Evolutionary conservation across 1,140 invertebrate species (phyloP), one percentile per base, ranked within the genome.

Genomic region (Lucilia cuprina): DNA sequence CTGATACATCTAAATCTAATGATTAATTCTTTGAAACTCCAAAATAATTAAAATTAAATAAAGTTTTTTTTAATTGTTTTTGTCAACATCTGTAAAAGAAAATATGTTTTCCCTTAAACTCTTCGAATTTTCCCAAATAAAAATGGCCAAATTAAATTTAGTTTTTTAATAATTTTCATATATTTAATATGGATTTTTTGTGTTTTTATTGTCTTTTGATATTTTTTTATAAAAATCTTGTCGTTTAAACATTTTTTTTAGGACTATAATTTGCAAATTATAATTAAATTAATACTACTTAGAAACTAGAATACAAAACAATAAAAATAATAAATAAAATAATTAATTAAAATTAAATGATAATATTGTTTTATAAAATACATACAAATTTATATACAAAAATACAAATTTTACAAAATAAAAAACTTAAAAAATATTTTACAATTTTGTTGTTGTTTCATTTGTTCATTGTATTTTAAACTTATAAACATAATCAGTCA

Each of bases 401-500:
- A 19, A 41, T 41, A 80, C 41, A 80, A 80, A 80, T 80, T 35
- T 35, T 50, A 80, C 74, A 80, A 19, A 80, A n/a, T 50, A 13
- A 21, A 80, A 30, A 30, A 30, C 25, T 19, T 17, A 47, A 78
- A 78, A 80, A 41, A 41, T 80, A 25, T 50, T 50, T 80, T 50
- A 80, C 41, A 49, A 80, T 49, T 70, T 50, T 17, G 19, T 49
- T 21, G 3, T 70, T n/a, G 35, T 21, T 80, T n/a, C 10, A 80
- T 41, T 41, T 77, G 5, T 77, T 35, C 34, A 41, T 14, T n/a
- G 47, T 78, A 19, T 80, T 21, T 49, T 35, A 80, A 80, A 21
- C 77, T 80, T 80, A 80, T 80, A 80, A 47, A 80, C 17, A 21
- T 80, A 80, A 80, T 80, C 77, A 80, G 77, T 80, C 77, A 80